phyloP scores from a whole-genome alignment of 2,113 vertebrate species.

The Pteropus alecto region DNA sequence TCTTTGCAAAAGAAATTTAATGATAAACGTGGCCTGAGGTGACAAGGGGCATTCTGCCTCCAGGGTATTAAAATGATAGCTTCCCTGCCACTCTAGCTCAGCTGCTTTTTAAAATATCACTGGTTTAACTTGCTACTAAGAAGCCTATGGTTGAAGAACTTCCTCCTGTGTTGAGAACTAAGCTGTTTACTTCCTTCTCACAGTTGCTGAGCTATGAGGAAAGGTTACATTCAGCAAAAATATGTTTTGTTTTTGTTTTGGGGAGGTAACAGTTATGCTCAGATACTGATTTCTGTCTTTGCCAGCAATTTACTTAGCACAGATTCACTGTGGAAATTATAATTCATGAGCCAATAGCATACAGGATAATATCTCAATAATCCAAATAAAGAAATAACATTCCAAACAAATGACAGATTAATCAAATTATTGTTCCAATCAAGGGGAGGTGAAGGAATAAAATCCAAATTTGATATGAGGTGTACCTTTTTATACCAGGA shows the following conservation, averaged over 20 bases:
- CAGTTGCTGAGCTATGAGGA: background rate
- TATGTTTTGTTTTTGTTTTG: background rate
- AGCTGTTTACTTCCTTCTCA: background rate
- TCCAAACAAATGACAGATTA: background rate
- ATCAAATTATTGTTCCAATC: background rate
- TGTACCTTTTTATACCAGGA: background rate
- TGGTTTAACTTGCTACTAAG: slow-evolving; percentile 21
- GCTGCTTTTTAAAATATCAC: background rate
- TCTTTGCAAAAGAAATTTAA: slow-evolving; percentile 19
- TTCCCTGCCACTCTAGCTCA: background rate
- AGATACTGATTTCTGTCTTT: background rate
- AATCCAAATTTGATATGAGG: background rate
- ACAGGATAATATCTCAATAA: background rate
- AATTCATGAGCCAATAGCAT: background rate
- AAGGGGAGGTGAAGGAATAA: background rate
- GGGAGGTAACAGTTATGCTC: background rate
- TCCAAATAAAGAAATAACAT: background rate
- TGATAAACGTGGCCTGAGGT: background rate
- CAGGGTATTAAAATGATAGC: background rate
- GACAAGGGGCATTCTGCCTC: background rate
- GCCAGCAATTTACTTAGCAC: background rate
- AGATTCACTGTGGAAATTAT: background rate
- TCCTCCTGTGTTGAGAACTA: background rate
- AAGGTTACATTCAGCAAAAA: background rate
- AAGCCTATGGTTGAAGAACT: background rate